Base-by-base conservation (phyloP, 2,113 vertebrate species). In the Plecturocebus donacophilus region DNA sequence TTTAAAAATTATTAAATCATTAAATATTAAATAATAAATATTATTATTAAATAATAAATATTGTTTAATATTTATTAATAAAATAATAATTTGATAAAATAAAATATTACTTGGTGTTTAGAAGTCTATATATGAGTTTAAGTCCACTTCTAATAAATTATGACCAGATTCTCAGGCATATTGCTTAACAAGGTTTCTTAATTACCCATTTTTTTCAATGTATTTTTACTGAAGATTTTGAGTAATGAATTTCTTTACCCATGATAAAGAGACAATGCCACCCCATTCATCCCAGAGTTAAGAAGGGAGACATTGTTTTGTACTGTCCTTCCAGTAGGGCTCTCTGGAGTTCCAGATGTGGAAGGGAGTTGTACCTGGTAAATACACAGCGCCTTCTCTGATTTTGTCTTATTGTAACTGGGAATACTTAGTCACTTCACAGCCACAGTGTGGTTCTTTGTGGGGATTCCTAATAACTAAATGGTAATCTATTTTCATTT, bases 401-500 rank as follows among this genome's bases (percentile, higher is more conserved):
- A 32, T 40, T 47, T 47, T 87, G 88, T 89, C 40, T 73, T 77
- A 11, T 42, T 81, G 38, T 49, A 58, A 47, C 64, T 81, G 71
- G 80, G 64, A 81, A 75, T 47, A 64, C 52, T 73, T 64, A 16
- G 45, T 81, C 66, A 90, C 81, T 90, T 92, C 68, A 70, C 49
- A 87, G 73, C 45, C 30, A 45, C 71, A 68, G 0, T 86, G 66
- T 68, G 56, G 21, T 52, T 90, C 81, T 66, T 47, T 68, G 47
- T 93, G 86, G 73, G 32, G 35, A 32, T 93, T 82, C 40, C 86
- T 87, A 68, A n/a, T 88, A 19, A 45, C 61, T 89, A 73, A 85
- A 38, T 95, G 86, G 38, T 61, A 49, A 93, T 82, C 93, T 75
- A 85, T 90, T 93, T 92, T 66, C 40, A 87, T 76, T 82, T 90